A percentile compares a stretch with the other conserved stretches of the same genome.
Evolutionary conservation across 2,113 vertebrate species (phyloP).

Genomic region (Paracyprichromis sp.): DNA sequence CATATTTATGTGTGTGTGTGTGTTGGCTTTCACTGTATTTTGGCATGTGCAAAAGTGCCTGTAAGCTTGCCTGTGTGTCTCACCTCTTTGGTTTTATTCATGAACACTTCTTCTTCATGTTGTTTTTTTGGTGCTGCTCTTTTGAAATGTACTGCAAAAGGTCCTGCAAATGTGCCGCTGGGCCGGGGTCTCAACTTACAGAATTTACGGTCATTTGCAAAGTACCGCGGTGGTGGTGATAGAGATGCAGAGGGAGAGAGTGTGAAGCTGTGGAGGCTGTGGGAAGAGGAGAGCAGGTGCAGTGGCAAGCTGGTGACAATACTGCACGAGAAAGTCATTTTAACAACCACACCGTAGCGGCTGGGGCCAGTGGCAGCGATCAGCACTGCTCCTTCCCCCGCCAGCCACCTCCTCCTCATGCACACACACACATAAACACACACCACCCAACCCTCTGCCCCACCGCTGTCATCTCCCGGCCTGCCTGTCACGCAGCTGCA

Average conservation of each 20-base stretch:
- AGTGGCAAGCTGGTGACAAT: conserved; percentile 33
- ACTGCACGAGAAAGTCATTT: conserved; percentile 54
- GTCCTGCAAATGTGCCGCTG: not conserved
- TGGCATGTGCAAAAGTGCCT: not conserved
- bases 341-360: conserved; percentile 50
- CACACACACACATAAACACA: not conserved
- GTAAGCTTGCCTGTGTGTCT: not conserved
- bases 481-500: conserved; percentile 57
- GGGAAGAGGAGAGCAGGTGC: conserved; percentile 48
- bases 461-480: conserved; percentile 12
- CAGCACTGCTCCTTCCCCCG: conserved; percentile 10
- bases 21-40: not conserved
- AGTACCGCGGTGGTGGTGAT: not conserved
- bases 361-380: conserved; percentile 47
- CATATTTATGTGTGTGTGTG: not conserved
- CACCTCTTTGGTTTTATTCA: not conserved
- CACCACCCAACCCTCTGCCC: not conserved
- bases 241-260: not conserved
- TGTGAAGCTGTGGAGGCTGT: not conserved
- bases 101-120: not conserved
- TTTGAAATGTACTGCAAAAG: not conserved
- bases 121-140: not conserved
- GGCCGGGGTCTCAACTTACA: not conserved
- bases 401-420: not conserved
- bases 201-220: not conserved